Conservation (phyloP, 2,113 vertebrate species). For the Abramis brama region DNA sequence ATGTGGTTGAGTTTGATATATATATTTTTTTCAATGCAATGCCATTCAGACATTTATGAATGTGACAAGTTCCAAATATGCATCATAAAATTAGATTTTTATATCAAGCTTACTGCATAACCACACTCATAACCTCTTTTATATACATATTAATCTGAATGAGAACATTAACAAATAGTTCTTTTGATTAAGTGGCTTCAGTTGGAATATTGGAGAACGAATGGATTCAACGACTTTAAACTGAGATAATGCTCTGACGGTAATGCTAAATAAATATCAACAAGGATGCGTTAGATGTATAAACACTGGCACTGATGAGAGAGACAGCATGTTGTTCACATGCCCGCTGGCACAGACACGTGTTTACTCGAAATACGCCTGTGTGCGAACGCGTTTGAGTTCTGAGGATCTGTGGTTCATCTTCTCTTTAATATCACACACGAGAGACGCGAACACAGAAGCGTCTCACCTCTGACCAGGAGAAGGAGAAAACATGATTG, state of each 20-base stretch:
- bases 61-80: neutral
- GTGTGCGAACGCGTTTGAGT: neutral
- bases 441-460: neutral
- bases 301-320: neutral
- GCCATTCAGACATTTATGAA: neutral
- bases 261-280: neutral
- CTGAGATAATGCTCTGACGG: neutral
- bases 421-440: neutral
- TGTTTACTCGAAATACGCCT: neutral
- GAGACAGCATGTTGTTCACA: neutral
- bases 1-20: no score
- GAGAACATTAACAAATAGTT: neutral
- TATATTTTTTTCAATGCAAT: neutral
- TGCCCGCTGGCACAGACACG: neutral
- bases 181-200: neutral
- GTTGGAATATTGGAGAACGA: neutral
- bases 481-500: neutral
- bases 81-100: neutral
- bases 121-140: neutral
- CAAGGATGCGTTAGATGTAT: neutral
- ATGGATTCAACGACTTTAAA: neutral
- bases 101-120: neutral
- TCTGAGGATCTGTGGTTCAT: neutral
- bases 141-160: neutral
- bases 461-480: neutral